Evolutionary conservation across 2,888 invertebrate genomes (phyloP).

Genomic region (Keiferia lycopersicella): DNA sequence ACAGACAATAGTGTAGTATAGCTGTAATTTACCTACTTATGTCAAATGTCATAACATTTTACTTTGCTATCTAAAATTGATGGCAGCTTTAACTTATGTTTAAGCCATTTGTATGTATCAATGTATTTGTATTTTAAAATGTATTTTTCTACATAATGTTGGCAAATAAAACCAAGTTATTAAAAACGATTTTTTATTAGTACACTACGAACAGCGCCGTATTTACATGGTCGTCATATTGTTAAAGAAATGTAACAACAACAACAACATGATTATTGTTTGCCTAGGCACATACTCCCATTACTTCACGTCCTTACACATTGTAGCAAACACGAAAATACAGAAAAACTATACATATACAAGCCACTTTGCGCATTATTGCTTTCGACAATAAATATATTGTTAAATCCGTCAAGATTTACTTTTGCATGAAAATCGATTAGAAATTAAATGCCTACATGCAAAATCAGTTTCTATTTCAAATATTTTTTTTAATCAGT

Average conservation of each 20-base stretch:
- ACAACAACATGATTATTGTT: constrained; percentile 54
- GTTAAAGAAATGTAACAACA: constrained; percentile 80
- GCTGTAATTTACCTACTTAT: no score
- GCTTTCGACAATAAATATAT: not conserved
- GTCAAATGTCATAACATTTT: not conserved
- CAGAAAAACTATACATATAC: not conserved
- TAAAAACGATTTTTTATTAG: constrained; percentile 78
- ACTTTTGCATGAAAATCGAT: not conserved
- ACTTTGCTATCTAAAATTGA: no score
- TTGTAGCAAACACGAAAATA: constrained; percentile 25
- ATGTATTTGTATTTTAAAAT: constrained; percentile 13
- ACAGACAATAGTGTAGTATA: no score
- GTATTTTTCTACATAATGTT: constrained; percentile 14
- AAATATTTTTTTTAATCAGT: no score
- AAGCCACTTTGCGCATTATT: constrained; percentile 5
- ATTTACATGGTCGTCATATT: constrained; percentile 80
- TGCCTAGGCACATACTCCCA: constrained; percentile 75
- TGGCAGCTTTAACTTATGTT: not conserved
- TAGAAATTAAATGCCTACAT: constrained; percentile 1
- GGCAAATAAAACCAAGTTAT: constrained; percentile 59
- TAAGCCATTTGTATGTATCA: constrained; percentile 1
- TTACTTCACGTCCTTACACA: constrained; percentile 52
- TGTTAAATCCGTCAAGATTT: not conserved
- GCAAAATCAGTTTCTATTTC: constrained; percentile 5
- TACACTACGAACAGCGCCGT: constrained; percentile 81